Conservation (phyloP, 2,888 invertebrate species). For the Linyphia triangularis region DNA sequence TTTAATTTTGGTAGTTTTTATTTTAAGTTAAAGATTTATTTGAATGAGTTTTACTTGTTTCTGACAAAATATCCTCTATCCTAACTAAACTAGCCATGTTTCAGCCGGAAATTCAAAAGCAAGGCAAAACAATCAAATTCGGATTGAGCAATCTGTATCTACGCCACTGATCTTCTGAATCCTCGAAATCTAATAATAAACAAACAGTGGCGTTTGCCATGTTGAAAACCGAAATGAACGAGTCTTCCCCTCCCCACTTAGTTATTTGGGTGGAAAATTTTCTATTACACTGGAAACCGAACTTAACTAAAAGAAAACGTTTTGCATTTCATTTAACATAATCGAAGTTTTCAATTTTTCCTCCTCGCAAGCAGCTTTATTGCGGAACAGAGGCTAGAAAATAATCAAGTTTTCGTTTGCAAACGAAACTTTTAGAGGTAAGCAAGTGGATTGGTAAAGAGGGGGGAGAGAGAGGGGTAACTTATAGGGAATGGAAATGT, state of each 20-base stretch:
- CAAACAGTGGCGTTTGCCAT: conserved; percentile 6
- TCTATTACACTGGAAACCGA: conserved; percentile 69
- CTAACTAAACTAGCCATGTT: no score
- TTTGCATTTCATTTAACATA: conserved; percentile 74
- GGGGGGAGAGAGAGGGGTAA: no score
- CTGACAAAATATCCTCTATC: no score
- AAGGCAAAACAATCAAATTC: background rate
- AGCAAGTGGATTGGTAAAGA: no score
- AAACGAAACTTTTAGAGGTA: background rate
- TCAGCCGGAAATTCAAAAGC: no score
- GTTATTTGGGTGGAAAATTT: conserved; percentile 46
- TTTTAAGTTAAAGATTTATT: no score
- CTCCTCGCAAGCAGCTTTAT: conserved; percentile 51
- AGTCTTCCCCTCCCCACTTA: conserved; percentile 1
- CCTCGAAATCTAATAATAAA: conserved; percentile 41
- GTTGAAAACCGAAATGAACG: conserved; percentile 41
- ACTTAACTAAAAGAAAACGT: conserved; percentile 72
- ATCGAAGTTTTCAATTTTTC: conserved; percentile 75
- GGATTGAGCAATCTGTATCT: background rate
- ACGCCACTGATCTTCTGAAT: background rate
- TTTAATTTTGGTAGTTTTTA: no score
- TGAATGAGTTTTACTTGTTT: no score
- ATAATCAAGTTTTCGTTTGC: conserved; percentile 40
- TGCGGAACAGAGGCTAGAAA: conserved; percentile 40
- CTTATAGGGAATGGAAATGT: conserved; percentile 70